These are phyloP conservation scores for Sminthopsis crassicaudata DNA, from an alignment of 2,113 vertebrate species.

Conservation along the genomic window DNA sequence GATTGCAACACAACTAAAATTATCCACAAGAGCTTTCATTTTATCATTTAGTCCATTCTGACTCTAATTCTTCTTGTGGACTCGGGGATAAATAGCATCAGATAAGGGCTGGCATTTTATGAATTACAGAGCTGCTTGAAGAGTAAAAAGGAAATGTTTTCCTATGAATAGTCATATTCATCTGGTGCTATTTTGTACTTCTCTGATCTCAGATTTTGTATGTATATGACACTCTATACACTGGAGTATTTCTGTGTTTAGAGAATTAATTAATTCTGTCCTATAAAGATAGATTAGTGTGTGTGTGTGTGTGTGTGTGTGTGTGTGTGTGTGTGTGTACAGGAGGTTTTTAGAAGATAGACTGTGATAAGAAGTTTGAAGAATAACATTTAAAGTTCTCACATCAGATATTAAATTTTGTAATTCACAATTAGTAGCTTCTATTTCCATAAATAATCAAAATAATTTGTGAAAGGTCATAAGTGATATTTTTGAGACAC, in stretches of 20 bases:
- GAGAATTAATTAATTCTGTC: neutral
- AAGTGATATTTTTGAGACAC: neutral
- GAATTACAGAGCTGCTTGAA: constrained; percentile 38
- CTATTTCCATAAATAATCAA: neutral
- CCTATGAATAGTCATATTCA: neutral
- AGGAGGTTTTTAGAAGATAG: neutral
- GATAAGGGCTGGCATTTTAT: neutral
- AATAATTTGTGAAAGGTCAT: neutral
- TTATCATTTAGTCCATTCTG: neutral
- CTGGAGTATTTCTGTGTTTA: neutral
- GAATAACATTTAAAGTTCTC: neutral
- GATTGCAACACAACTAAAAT: neutral
- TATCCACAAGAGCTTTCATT: neutral
- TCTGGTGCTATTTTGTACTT: neutral
- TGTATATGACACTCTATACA: neutral
- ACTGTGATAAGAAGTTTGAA: neutral
- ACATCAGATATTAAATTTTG: neutral
- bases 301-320: too few species aligned
- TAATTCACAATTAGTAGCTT: neutral
- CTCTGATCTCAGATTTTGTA: neutral
- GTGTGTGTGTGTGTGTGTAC: too few species aligned
- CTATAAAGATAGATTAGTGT: neutral
- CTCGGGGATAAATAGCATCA: neutral
- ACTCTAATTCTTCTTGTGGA: neutral
- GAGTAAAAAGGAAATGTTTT: constrained; percentile 69